phyloP scores from a whole-genome alignment of 2,113 vertebrate genomes.

The Chrysochloris asiatica region DNA sequence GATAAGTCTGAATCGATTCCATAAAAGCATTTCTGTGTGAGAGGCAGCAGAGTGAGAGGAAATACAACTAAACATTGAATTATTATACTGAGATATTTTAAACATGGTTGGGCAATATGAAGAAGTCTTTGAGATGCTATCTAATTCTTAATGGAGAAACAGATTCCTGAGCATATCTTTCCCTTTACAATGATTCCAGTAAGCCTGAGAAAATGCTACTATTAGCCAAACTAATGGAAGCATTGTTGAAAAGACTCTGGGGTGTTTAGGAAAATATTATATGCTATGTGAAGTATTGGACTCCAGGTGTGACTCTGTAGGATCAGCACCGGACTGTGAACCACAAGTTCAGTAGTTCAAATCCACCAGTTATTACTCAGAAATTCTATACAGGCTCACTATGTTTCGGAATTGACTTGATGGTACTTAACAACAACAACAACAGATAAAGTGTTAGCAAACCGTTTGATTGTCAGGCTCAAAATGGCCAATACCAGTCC shows the following conservation, averaged over 20 bases:
- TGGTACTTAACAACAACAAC: no score
- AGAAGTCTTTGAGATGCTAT: not conserved
- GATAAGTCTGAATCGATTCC: not conserved
- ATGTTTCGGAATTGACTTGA: no score
- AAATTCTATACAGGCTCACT: no score
- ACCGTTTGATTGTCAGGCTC: no score
- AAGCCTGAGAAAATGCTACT: not conserved
- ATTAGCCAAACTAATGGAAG: not conserved
- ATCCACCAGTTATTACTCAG: no score
- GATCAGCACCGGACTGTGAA: no score
- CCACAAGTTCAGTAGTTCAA: no score
- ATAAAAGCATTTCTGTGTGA: not conserved
- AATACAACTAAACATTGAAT: not conserved
- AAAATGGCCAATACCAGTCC: no score
- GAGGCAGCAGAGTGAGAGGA: not conserved
- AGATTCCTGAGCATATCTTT: not conserved
- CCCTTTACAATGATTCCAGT: rapidly evolving
- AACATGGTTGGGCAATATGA: not conserved
- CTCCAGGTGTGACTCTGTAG: no score
- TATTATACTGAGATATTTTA: not conserved
- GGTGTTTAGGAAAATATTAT: not conserved
- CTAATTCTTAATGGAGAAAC: not conserved
- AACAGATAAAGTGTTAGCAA: no score
- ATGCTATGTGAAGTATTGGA: not conserved
- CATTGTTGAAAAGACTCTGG: not conserved